These are phyloP conservation scores for Sebastes hopkinsi DNA, from an alignment of 2,797 vertebrate genomes.

Conservation along the genomic window DNA sequence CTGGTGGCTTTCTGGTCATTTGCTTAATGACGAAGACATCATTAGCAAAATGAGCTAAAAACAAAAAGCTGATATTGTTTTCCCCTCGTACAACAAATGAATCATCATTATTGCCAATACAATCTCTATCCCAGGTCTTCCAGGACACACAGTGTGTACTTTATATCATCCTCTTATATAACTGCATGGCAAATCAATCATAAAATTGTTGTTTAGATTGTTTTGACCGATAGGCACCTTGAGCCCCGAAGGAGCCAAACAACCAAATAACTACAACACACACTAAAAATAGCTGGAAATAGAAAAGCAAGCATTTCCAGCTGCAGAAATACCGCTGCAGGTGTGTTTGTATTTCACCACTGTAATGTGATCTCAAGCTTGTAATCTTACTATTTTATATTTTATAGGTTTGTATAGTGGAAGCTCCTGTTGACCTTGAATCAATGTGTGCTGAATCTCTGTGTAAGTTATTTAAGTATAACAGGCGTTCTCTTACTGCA, in stretches of 20 bases:
- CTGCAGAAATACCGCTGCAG: neutral
- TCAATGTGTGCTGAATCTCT: constrained; percentile 2
- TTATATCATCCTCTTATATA: constrained; percentile 56
- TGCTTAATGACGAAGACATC: constrained; percentile 23
- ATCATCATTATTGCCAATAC: constrained; percentile 16
- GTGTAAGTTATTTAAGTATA: constrained; percentile 11
- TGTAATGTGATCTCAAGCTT: constrained; percentile 51
- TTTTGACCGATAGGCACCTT: constrained; percentile 69
- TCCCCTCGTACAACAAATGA: constrained; percentile 2
- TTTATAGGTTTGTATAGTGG: constrained; percentile 18
- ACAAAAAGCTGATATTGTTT: constrained; percentile 30
- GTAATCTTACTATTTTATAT: constrained; percentile 48
- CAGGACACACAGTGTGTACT: constrained; percentile 22
- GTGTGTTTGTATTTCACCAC: constrained; percentile 33
- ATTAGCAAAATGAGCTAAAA: constrained; percentile 44
- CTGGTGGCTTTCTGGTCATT: constrained; percentile 12
- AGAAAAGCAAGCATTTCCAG: constrained; percentile 42
- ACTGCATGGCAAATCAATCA: constrained; percentile 76
- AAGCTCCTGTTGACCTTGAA: constrained; percentile 56
- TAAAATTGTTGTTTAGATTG: constrained; percentile 70
- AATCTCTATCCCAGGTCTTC: constrained; percentile 27
- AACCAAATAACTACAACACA: constrained; percentile 59
- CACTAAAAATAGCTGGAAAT: constrained; percentile 47
- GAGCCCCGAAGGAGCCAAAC: constrained; percentile 59
- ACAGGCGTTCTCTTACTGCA: constrained; percentile 2